Base-by-base conservation (phyloP, 2,888 invertebrate genomes). In the Liopterus haemorrhoidalis region DNA sequence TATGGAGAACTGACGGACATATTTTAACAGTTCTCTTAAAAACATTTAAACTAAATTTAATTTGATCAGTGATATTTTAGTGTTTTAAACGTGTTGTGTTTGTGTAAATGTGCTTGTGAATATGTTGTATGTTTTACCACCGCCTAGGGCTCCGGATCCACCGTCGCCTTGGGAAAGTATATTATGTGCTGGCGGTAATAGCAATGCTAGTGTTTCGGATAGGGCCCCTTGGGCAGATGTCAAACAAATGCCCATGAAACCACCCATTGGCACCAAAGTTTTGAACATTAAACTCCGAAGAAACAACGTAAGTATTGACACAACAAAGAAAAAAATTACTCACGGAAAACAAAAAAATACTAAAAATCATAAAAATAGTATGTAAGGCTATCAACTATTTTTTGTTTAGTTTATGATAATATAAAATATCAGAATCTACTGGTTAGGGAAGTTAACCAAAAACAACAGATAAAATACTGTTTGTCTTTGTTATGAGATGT, bases 81-180 rank as follows among this genome's bases (percentile, higher is more conserved):
- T 28, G 5, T 28, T 14, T 12, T n/a, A 12, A 3, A 25, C n/a
- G 25, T 12, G n/a, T n/a, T 25, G n/a, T 11, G 5, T 12, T 25
- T 25, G 3, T 25, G n/a, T 50, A 59, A 60, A 48, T 55, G 47
- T 28, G 49, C 52, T 24, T 27, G 41, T 41, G 36, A 51, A 31
- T 40, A 69, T 73, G 70, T 64, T 73, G 59, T 72, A 72, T 59
- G 67, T 72, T 54, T 57, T 72, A 54, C 73, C 73, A 49, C 72
- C 73, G 30, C 69, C 72, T 38, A 65, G 70, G 53, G 67, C 66
- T 30, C 68, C 69, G 38, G 69, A 67, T 51, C 70, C 71, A 46
- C 70, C 71, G 39, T 69, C 70, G 6, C 68, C 70, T 9, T 71
- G 71, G 72, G 67, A 67, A 53, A 70, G 68, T 54, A 69, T 72